Percentiles rank a stretch among this genome's conserved stretches.
Evolutionary conservation across 1,140 invertebrate species (phyloP).

Genomic region (Drosophila nannoptera): DNA sequence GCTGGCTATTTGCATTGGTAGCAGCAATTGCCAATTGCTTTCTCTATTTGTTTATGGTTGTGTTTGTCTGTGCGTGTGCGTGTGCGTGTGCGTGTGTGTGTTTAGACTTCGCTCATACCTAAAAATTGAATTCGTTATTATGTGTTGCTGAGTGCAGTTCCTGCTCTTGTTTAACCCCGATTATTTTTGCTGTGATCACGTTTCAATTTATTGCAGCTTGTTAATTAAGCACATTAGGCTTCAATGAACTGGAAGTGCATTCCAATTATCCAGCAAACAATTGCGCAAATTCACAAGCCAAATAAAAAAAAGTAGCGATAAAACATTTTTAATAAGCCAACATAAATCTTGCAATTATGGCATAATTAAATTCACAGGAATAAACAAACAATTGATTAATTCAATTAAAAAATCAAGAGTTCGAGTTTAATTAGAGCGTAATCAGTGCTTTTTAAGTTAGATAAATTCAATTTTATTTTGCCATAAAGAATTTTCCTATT

Average conservation of each 20-base stretch:
- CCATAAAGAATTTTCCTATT: no score
- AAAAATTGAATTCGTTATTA: conserved; percentile 43
- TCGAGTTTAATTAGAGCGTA: neutral
- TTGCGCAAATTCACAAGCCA: conserved; percentile 31
- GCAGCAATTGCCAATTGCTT: conserved; percentile 41
- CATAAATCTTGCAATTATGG: conserved; percentile 31
- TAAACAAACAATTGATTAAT: conserved; percentile 19
- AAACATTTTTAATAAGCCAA: conserved; percentile 40
- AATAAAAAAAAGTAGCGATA: conserved; percentile 17
- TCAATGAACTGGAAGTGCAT: conserved; percentile 60
- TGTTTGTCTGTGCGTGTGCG: no score
- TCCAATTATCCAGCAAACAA: conserved; percentile 54
- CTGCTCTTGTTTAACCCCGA: conserved; percentile 17
- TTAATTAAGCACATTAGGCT: conserved; percentile 62
- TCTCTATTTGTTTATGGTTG: conserved; percentile 29
- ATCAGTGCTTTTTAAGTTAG: no score
- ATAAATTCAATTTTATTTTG: no score
- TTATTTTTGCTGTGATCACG: conserved; percentile 19
- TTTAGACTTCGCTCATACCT: conserved; percentile 3
- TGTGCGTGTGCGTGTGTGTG: neutral
- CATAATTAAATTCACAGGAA: conserved; percentile 43
- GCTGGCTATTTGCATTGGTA: conserved; percentile 38
- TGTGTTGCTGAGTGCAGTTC: conserved; percentile 10
- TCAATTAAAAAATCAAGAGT: conserved; percentile 6
- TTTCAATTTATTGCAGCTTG: conserved; percentile 47